A percentile compares a stretch with the other conserved stretches of the same genome.
These are phyloP conservation scores for Crematogaster levior DNA, from an alignment of 2,888 invertebrate genomes.

Conservation along the genomic window DNA sequence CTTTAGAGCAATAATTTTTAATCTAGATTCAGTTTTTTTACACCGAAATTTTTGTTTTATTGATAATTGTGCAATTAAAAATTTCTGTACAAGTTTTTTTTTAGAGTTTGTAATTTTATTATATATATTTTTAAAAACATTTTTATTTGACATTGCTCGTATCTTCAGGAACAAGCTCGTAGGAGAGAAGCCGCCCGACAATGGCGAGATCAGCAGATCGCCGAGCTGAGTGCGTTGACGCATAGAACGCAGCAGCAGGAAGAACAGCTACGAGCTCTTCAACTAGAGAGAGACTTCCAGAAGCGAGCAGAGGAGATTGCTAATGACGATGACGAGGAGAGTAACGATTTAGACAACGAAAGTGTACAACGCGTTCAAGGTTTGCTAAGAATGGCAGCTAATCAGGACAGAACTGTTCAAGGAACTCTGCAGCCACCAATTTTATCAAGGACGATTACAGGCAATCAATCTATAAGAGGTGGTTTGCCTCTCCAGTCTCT, in stretches of 20 bases:
- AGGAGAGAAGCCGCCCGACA: slow-evolving; percentile 91
- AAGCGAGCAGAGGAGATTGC: slow-evolving; percentile 93
- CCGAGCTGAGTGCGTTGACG: slow-evolving; percentile 90
- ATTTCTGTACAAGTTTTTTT: background rate
- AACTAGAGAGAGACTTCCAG: slow-evolving; percentile 97
- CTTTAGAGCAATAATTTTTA: background rate
- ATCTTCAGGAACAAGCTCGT: slow-evolving; percentile 88
- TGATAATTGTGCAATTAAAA: background rate
- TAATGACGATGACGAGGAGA: slow-evolving; percentile 89
- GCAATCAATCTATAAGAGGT: slow-evolving; percentile 80
- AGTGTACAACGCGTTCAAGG: slow-evolving; percentile 86
- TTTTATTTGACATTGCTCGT: background rate
- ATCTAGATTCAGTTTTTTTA: background rate
- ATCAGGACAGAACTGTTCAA: slow-evolving; percentile 77
- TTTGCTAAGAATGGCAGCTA: slow-evolving; percentile 86
- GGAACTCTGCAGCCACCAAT: slow-evolving; percentile 78
- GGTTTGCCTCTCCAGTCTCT: slow-evolving; percentile 81
- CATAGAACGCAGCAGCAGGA: slow-evolving; percentile 93
- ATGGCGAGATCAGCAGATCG: slow-evolving; percentile 95
- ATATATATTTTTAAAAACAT: background rate
- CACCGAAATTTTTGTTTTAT: background rate
- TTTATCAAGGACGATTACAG: slow-evolving; percentile 74
- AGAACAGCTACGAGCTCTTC: slow-evolving; percentile 94
- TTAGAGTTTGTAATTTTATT: background rate
- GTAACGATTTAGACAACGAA: slow-evolving; percentile 84